Base-by-base conservation (phyloP, 2,888 invertebrate genomes). In the Xanthia icteritia region DNA sequence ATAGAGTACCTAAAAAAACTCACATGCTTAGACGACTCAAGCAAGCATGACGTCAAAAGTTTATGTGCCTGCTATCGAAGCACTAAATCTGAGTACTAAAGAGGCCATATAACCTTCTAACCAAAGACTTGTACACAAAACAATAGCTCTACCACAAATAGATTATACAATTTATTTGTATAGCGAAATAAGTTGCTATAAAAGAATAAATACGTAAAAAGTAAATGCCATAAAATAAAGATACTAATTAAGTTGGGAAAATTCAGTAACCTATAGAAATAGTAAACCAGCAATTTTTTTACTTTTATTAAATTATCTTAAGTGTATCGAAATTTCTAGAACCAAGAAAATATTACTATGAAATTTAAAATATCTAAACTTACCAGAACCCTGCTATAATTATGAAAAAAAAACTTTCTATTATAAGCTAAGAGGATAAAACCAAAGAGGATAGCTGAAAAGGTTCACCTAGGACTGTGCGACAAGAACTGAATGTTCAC, bases 1-100 rank as follows among this genome's bases (percentile, higher is more conserved):
- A 3, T 42, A 45, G 20, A 39, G 3, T 67, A 36, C 27, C 20
- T 31, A 20, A 56, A 31, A 58, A 67, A 73, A 56, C 61, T n/a
- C 42, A 60, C 58, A 31, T 72, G 39, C 56, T 69, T 11, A 39
- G 17, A 48, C 27, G 9, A 60, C n/a, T 71, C 48, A 17, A 58
- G 64, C 27, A 45, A 39, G 36, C 61, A 68, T 79, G 73, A 84
- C 71, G 83, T 79, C 76, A 76, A 45, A 64, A 48, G 13, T 71
- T 77, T 77, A 80, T 84, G 51, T 58, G 39, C 58, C 54, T n/a
- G 20, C 23, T 81, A 86, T 85, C 85, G 13, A 23, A 42, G 64
- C 60, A 73, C 61, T 86, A 68, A 77, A 86, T 84, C 77, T 86
- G 48, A 61, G 56, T 75, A 77, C 74, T 73, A 54, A 61, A 76